These are phyloP conservation scores for Chloroceryle amazona DNA, from an alignment of 2,797 vertebrate genomes.

Conservation along the genomic window DNA sequence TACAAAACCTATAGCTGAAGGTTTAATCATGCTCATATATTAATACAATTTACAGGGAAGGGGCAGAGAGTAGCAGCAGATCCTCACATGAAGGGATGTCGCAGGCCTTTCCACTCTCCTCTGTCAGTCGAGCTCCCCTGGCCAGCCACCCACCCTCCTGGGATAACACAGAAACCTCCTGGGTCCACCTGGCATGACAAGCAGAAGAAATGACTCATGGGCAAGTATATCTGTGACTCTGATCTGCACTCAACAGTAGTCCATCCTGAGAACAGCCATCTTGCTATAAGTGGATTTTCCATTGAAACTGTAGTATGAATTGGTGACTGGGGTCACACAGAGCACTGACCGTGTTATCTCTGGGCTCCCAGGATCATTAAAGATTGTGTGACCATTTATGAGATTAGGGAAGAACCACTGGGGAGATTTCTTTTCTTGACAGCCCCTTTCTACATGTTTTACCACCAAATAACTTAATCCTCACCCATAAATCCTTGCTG, in stretches of 20 bases:
- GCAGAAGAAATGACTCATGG: background rate
- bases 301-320: background rate
- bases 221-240: background rate
- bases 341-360: background rate
- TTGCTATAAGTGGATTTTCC: background rate
- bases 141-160: background rate
- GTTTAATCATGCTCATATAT: background rate
- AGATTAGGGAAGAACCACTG: background rate
- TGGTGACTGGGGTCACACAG: background rate
- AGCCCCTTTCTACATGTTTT: background rate
- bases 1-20: background rate
- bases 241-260: background rate
- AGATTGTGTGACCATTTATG: fast-evolving
- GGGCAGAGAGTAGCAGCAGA: background rate
- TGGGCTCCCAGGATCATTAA: background rate
- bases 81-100: background rate
- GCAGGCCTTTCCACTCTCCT: background rate
- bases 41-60: background rate
- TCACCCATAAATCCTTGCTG: background rate
- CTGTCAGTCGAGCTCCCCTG: background rate
- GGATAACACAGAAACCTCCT: background rate
- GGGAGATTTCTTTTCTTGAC: background rate
- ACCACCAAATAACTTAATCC: background rate
- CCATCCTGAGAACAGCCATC: background rate
- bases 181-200: background rate